Conservation (phyloP, 2,113 vertebrate genomes). For the Mola mola region DNA sequence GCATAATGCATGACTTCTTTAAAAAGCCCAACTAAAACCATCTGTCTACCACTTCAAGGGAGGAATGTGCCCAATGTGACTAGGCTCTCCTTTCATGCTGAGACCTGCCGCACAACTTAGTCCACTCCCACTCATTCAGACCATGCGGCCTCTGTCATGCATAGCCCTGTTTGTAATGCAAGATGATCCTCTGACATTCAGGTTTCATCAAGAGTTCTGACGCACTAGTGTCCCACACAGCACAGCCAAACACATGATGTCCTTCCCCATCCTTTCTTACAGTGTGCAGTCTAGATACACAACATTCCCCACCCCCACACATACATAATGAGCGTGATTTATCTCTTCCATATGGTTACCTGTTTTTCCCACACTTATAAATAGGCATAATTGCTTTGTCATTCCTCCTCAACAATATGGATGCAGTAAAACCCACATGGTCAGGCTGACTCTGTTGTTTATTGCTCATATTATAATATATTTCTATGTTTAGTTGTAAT, state of each 20-base stretch:
- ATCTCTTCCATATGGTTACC: constrained; percentile 2
- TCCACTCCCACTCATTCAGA: constrained; percentile 29
- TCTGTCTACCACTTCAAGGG: constrained; percentile 9
- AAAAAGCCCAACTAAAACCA: neutral
- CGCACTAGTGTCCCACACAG: constrained; percentile 45
- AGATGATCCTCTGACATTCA: constrained; percentile 47
- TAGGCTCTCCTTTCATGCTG: constrained; percentile 61
- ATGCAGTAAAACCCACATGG: constrained; percentile 14
- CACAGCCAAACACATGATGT: constrained; percentile 32
- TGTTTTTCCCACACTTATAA: constrained; percentile 12
- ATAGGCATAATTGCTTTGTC: neutral
- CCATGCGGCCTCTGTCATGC: constrained; percentile 22
- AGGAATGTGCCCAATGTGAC: constrained; percentile 71
- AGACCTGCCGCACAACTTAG: constrained; percentile 55
- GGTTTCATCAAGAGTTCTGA: constrained; percentile 70
- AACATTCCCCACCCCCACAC: constrained; percentile 53
- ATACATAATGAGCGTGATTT: constrained; percentile 1
- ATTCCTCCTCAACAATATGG: too few relatives aligned
- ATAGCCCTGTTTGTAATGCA: constrained; percentile 51
- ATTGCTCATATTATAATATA: constrained; percentile 1
- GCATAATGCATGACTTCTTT: neutral
- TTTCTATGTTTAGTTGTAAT: neutral
- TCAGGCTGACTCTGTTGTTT: constrained; percentile 14
- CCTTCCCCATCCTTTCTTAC: constrained; percentile 26
- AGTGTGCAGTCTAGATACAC: constrained; percentile 24